Conservation (phyloP, 2,113 vertebrate genomes). For the Macrotis lagotis region DNA sequence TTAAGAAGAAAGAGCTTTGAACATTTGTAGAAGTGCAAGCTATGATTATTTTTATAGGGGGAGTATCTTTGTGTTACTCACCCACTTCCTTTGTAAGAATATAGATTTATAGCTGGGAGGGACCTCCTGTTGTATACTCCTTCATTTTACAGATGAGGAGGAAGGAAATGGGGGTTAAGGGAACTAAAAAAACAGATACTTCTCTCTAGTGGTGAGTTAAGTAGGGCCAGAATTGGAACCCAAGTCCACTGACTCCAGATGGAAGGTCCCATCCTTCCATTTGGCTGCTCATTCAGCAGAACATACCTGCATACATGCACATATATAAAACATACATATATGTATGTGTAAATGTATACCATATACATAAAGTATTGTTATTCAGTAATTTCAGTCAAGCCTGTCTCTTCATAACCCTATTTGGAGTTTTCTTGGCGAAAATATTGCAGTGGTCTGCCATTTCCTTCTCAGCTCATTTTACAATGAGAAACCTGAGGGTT, state of each 20-base stretch:
- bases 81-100: not conserved
- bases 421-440: too few relatives aligned
- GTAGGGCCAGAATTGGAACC: not conserved
- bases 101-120: not conserved
- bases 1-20: not conserved
- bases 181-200: not conserved
- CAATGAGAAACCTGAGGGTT: not conserved
- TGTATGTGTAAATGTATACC: too few relatives aligned
- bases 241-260: not conserved
- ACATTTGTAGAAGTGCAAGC: not conserved
- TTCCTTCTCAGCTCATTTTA: not conserved
- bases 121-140: not conserved
- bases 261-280: not conserved
- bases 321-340: too few relatives aligned
- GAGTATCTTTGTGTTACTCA: not conserved
- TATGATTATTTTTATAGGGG: not conserved
- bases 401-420: too few relatives aligned
- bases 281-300: not conserved
- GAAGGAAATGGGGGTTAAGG: not conserved
- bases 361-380: too few relatives aligned
- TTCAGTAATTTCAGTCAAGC: not conserved
- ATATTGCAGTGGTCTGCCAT: too few relatives aligned
- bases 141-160: not conserved
- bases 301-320: not conserved
- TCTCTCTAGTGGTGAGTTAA: not conserved